Percentiles rank a stretch among this genome's conserved stretches.
Evolutionary conservation across 2,797 vertebrate species (phyloP).

Genomic region (Gouania willdenowi): DNA sequence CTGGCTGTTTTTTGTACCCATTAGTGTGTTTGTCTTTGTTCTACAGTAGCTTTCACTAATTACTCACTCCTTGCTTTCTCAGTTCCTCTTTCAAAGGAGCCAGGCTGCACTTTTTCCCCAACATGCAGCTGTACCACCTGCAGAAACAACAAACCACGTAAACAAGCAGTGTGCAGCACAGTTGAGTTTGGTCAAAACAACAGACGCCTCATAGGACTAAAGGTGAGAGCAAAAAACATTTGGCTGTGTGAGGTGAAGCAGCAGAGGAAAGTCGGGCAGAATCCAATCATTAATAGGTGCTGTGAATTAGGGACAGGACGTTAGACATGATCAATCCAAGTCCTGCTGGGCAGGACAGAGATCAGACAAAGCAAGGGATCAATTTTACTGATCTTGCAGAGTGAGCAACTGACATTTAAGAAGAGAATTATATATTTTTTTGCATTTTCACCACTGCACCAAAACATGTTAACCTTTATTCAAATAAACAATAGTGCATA

Average conservation of each 20-base stretch:
- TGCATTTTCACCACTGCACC: background rate
- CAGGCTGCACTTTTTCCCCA: conserved; percentile 98
- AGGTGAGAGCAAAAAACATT: conserved; percentile 36
- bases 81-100: conserved; percentile 95
- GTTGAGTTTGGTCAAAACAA: no score
- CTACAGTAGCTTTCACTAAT: background rate
- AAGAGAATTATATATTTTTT: background rate
- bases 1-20: no score
- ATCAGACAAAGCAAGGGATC: conserved; percentile 21
- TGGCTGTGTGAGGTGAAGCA: background rate
- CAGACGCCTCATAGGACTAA: conserved; percentile 31
- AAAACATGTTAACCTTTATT: background rate
- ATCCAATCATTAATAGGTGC: conserved; percentile 59
- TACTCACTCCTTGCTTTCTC: conserved; percentile 89
- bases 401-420: background rate
- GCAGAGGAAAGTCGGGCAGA: conserved; percentile 12
- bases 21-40: conserved; percentile 9
- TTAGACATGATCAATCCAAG: conserved; percentile 40
- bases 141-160: conserved; percentile 42
- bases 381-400: conserved; percentile 4
- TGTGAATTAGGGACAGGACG: conserved; percentile 41
- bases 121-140: conserved; percentile 99
- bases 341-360: conserved; percentile 7
- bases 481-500: background rate
- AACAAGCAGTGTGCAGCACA: conserved; percentile 12